Percentiles rank a stretch among this genome's conserved stretches.
These are phyloP conservation scores for Toxotes chatareus DNA, from an alignment of 2,113 vertebrate genomes.

Conservation along the genomic window DNA sequence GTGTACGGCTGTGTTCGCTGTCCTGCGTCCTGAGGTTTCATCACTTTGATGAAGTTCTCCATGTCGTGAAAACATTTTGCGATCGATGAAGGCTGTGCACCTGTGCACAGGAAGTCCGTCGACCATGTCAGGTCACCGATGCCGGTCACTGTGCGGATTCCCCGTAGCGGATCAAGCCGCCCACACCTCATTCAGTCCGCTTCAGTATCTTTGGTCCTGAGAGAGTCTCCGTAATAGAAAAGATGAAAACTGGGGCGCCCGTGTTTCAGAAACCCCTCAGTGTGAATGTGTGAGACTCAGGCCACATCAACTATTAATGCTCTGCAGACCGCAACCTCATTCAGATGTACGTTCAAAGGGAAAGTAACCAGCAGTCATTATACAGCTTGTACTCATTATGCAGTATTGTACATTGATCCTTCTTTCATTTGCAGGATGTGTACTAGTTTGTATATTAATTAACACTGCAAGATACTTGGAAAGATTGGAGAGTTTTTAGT, in stretches of 20 bases:
- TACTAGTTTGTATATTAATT: conserved; percentile 52
- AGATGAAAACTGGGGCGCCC: conserved; percentile 53
- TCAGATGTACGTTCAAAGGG: conserved; percentile 50
- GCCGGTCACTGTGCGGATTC: conserved; percentile 6
- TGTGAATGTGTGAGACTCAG: conserved; percentile 48
- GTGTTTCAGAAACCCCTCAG: conserved; percentile 19
- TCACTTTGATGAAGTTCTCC: conserved; percentile 43
- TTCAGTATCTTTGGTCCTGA: conserved; percentile 10
- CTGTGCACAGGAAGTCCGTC: not conserved
- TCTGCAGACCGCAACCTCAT: conserved; percentile 58
- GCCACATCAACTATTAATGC: conserved; percentile 72
- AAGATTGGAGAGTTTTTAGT: conserved; percentile 24
- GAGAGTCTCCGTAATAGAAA: conserved; percentile 25
- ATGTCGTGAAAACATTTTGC: not conserved
- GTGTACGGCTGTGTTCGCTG: not conserved
- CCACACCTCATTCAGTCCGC: conserved; percentile 7
- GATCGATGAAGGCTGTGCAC: not conserved
- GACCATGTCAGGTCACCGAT: conserved; percentile 1
- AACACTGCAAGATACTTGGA: conserved; percentile 26
- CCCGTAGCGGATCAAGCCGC: not conserved
- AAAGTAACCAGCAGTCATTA: conserved; percentile 55
- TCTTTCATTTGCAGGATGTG: conserved; percentile 40
- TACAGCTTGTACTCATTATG: conserved; percentile 63
- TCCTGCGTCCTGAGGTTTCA: conserved; percentile 24
- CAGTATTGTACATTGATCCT: conserved; percentile 60